Evolutionary conservation across 2,888 invertebrate species (phyloP).

Genomic region (Sthenelais limicola): DNA sequence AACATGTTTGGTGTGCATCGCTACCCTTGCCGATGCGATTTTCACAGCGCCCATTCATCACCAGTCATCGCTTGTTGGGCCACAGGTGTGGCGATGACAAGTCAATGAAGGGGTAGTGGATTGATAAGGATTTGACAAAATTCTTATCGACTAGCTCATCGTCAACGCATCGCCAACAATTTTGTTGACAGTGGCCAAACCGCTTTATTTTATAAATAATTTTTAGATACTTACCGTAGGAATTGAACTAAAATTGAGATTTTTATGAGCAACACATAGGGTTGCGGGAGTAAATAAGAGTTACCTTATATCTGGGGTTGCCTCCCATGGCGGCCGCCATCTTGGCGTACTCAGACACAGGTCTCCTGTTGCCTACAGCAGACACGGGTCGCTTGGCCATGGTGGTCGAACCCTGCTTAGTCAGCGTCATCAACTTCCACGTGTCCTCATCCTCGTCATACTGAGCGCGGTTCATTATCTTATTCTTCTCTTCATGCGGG

Average conservation of each 20-base stretch:
- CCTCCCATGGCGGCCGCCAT: constrained; percentile 75
- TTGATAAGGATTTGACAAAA: too few species aligned
- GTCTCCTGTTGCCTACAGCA: constrained; percentile 78
- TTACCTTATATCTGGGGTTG: constrained; percentile 72
- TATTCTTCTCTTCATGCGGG: constrained; percentile 80
- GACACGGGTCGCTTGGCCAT: constrained; percentile 79
- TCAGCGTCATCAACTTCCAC: constrained; percentile 77
- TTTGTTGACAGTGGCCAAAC: too few species aligned
- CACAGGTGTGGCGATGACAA: too few species aligned
- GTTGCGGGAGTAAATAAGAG: neutral
- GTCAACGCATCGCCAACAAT: too few species aligned
- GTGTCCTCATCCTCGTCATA: constrained; percentile 88
- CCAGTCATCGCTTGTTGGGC: too few species aligned
- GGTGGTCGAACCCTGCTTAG: constrained; percentile 68
- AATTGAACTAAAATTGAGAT: too few species aligned
- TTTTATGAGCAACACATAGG: too few species aligned
- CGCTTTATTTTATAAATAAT: neutral
- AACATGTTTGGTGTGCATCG: too few species aligned
- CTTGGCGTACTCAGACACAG: constrained; percentile 77
- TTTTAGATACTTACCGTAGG: neutral
- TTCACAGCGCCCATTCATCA: too few species aligned
- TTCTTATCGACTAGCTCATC: too few species aligned
- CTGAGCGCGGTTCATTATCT: constrained; percentile 81
- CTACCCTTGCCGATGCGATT: too few species aligned
- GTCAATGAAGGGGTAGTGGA: too few species aligned